Conservation (phyloP, 2,888 invertebrate genomes). For the Agrochola lychnidis region DNA sequence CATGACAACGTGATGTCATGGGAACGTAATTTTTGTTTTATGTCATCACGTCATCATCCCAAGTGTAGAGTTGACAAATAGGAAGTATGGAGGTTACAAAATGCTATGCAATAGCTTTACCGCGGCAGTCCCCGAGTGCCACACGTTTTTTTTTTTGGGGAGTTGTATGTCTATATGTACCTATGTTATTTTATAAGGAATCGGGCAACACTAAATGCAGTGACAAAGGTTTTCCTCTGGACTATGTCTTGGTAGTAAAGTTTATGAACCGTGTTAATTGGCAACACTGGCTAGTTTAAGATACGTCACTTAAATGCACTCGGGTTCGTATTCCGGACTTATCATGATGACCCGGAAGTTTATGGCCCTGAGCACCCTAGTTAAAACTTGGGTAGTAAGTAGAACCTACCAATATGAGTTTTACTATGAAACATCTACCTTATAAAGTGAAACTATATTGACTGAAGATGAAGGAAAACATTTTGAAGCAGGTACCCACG, state of each 20-base stretch:
- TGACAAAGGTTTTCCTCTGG: neutral
- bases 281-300: conserved; percentile 15
- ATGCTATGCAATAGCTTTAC: too few species aligned
- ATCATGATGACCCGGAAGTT: conserved; percentile 32
- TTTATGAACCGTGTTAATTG: conserved; percentile 44
- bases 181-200: neutral
- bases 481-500: neutral
- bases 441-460: neutral
- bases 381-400: neutral
- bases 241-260: conserved; percentile 43
- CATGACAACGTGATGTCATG: too few species aligned
- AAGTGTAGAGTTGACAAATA: too few species aligned
- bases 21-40: too few species aligned
- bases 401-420: neutral
- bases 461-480: neutral
- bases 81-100: too few species aligned
- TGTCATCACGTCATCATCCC: too few species aligned
- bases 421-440: neutral
- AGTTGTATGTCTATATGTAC: neutral
- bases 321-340: conserved; percentile 13
- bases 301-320: conserved; percentile 51
- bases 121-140: too few species aligned
- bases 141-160: neutral
- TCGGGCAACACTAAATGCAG: neutral
- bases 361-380: neutral